phyloP scores from a whole-genome alignment of 2,113 vertebrate species.

The Sterna hirundo region DNA sequence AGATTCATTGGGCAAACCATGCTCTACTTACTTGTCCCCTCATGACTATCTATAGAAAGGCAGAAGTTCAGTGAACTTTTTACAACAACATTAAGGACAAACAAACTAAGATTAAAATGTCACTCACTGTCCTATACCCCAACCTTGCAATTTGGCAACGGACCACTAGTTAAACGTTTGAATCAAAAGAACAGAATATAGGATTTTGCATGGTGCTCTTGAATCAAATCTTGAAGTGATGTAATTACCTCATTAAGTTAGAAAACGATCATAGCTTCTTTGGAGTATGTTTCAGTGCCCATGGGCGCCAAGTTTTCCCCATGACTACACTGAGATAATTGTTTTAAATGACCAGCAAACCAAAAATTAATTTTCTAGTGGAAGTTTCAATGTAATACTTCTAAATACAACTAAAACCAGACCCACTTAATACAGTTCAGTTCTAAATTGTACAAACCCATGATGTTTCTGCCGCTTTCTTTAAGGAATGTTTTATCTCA shows the following conservation, averaged over 20 bases:
- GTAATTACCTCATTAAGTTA: not conserved
- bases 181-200: not conserved
- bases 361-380: not conserved
- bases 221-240: not conserved
- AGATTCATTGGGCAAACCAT: not conserved
- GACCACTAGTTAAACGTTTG: not conserved
- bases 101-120: not conserved
- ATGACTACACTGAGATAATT: not conserved
- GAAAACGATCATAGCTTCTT: not conserved
- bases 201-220: not conserved
- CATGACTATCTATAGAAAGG: not conserved
- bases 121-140: not conserved
- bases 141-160: not conserved
- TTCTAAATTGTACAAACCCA: not conserved
- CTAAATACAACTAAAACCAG: not conserved
- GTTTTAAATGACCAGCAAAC: not conserved
- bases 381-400: not conserved
- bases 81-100: not conserved
- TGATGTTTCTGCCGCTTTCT: not conserved
- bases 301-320: not conserved
- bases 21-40: not conserved
- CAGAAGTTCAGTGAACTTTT: not conserved
- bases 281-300: not conserved
- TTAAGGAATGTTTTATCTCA: not conserved
- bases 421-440: not conserved